Evolutionary conservation across 2,888 invertebrate species (phyloP).

Genomic region (Hecatera dysodea): DNA sequence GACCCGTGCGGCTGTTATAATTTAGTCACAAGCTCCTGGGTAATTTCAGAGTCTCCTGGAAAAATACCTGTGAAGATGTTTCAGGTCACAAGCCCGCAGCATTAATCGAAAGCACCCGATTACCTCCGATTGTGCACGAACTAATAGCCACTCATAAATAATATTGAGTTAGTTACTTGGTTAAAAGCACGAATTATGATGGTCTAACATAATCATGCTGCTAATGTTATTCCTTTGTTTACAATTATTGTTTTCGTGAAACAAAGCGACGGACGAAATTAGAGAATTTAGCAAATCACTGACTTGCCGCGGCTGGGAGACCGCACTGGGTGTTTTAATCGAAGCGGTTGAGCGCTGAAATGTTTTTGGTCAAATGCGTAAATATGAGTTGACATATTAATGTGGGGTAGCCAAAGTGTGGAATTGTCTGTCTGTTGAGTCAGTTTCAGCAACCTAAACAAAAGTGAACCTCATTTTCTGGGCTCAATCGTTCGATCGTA

Average conservation of each 20-base stretch:
- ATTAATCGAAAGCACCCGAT: background rate
- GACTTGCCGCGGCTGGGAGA: background rate
- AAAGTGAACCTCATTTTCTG: no score
- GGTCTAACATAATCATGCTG: slow-evolving; percentile 29
- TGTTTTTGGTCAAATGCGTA: no score
- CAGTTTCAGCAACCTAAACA: no score
- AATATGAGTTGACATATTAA: no score
- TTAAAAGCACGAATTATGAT: slow-evolving; percentile 50
- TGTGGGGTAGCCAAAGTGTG: no score
- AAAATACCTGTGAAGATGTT: no score
- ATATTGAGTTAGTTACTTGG: slow-evolving; percentile 32
- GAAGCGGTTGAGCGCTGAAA: background rate
- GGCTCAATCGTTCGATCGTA: no score
- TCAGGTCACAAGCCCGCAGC: background rate
- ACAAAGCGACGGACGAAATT: slow-evolving; percentile 52
- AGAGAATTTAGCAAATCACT: slow-evolving; percentile 55
- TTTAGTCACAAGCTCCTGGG: no score
- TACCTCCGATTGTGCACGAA: slow-evolving; percentile 14
- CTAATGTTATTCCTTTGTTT: slow-evolving; percentile 57
- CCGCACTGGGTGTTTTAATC: slow-evolving; percentile 23
- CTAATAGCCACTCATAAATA: slow-evolving; percentile 13
- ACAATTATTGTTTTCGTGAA: slow-evolving; percentile 50
- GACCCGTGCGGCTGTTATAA: no score
- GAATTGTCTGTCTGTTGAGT: no score
- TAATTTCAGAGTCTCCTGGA: no score